A percentile compares a stretch with the other conserved stretches of the same genome.
phyloP scores from a whole-genome alignment of 2,113 vertebrate genomes.

The Salvelinus fontinalis region DNA sequence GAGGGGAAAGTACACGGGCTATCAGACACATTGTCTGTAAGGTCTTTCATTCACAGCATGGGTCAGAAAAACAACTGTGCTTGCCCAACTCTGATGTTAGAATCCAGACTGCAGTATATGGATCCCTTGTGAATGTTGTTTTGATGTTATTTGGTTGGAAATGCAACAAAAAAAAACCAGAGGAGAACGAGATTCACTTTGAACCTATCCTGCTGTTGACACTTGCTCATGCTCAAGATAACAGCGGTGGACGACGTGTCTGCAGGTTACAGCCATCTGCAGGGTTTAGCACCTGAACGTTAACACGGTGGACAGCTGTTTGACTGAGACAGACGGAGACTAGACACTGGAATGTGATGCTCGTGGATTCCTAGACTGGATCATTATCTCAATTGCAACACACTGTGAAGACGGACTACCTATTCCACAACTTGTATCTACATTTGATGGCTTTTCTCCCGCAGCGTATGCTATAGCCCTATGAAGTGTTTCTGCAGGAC shows the following conservation, averaged over 20 bases:
- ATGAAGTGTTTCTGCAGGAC: too few species aligned
- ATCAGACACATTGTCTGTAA: background rate
- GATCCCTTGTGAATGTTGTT: background rate
- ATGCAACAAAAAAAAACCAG: slow-evolving; percentile 18
- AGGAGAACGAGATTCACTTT: slow-evolving; percentile 60
- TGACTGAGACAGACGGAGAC: slow-evolving; percentile 27
- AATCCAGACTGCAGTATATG: background rate
- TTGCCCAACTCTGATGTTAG: background rate
- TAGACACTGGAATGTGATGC: slow-evolving; percentile 50
- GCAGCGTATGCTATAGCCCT: background rate
- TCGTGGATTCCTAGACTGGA: slow-evolving; percentile 30
- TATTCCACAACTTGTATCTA: background rate
- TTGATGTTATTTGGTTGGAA: background rate
- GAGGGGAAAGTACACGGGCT: too few species aligned
- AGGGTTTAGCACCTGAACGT: slow-evolving; percentile 64
- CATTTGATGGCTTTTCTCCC: background rate
- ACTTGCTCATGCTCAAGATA: slow-evolving; percentile 66
- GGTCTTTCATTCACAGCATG: background rate
- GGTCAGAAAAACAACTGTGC: background rate
- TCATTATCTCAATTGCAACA: slow-evolving; percentile 43
- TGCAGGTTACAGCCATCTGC: slow-evolving; percentile 46
- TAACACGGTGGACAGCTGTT: slow-evolving; percentile 66
- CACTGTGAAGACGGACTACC: slow-evolving; percentile 17
- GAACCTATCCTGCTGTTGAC: slow-evolving; percentile 56
- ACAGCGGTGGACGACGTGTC: slow-evolving; percentile 54